Conservation (phyloP, 2,113 vertebrate species). For the Monarcha castaneiventris region DNA sequence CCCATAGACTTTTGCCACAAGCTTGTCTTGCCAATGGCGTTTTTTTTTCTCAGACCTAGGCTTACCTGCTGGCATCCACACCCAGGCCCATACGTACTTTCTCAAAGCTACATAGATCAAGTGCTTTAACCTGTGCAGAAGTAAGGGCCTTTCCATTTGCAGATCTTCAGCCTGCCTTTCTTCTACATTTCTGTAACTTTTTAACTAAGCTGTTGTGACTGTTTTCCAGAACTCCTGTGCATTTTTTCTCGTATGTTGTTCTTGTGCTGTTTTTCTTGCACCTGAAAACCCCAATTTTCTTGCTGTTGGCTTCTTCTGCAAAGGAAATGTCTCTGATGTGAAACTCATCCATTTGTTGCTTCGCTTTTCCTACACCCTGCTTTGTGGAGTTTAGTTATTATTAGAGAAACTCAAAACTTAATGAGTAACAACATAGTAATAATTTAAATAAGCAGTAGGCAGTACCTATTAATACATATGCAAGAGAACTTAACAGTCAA, state of each 20-base stretch:
- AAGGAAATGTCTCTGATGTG: not conserved
- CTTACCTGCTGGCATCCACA: accelerated
- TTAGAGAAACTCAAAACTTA: not conserved
- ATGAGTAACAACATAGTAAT: not conserved
- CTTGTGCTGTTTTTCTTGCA: not conserved
- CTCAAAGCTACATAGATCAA: not conserved
- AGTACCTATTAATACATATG: not conserved
- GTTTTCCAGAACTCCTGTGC: not conserved
- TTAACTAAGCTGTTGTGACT: not conserved
- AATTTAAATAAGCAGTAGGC: not conserved
- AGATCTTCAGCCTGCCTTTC: not conserved
- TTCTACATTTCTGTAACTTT: not conserved
- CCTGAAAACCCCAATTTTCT: not conserved
- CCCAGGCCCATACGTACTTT: not conserved
- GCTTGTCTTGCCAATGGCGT: not conserved
- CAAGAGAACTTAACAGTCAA: not conserved
- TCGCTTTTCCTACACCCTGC: not conserved
- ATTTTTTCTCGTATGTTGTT: not conserved
- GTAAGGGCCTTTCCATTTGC: not conserved
- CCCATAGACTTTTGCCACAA: not conserved
- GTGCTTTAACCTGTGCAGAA: not conserved
- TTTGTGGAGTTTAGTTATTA: not conserved
- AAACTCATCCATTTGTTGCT: not conserved
- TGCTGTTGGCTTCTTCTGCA: not conserved
- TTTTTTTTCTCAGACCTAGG: not conserved